Percentiles rank a stretch among this genome's conserved stretches.
Conservation (phyloP, 2,113 vertebrate species). For the Machaerirhynchus nigripectus region DNA sequence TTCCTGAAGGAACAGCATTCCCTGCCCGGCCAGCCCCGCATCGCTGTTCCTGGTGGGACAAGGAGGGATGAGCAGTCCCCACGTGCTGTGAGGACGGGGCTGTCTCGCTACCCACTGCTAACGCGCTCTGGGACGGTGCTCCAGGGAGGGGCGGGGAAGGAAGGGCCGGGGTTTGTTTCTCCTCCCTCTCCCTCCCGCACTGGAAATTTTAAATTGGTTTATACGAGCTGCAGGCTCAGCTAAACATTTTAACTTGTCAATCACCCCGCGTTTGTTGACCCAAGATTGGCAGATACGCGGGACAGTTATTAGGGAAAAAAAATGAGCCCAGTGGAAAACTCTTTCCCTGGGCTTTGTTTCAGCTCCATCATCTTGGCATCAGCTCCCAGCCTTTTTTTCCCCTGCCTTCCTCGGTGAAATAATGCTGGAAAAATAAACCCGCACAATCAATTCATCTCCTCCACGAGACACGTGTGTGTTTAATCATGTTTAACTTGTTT, state of each 20-base stretch:
- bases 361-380: slow-evolving; percentile 82
- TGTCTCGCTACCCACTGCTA: neutral
- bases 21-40: neutral
- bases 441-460: slow-evolving; percentile 69
- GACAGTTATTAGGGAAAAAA: slow-evolving; percentile 77
- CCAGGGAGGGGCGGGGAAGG: neutral
- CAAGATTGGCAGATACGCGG: slow-evolving; percentile 83
- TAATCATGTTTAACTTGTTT: slow-evolving; percentile 85
- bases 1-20: neutral
- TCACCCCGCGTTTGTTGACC: slow-evolving; percentile 87
- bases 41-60: fast-evolving
- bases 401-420: slow-evolving; percentile 70
- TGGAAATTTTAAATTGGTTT: slow-evolving; percentile 76
- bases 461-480: slow-evolving; percentile 79
- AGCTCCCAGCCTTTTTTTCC: slow-evolving; percentile 27
- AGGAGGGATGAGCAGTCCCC: neutral
- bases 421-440: slow-evolving; percentile 90
- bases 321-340: slow-evolving; percentile 74
- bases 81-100: neutral
- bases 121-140: neutral
- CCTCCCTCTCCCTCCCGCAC: slow-evolving; percentile 65
- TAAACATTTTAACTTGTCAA: slow-evolving; percentile 85
- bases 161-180: slow-evolving; percentile 65
- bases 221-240: slow-evolving; percentile 71
- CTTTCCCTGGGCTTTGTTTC: slow-evolving; percentile 77